These are phyloP conservation scores for Lasaia peninsularis DNA, from an alignment of 1,140 invertebrate species.

Conservation along the genomic window DNA sequence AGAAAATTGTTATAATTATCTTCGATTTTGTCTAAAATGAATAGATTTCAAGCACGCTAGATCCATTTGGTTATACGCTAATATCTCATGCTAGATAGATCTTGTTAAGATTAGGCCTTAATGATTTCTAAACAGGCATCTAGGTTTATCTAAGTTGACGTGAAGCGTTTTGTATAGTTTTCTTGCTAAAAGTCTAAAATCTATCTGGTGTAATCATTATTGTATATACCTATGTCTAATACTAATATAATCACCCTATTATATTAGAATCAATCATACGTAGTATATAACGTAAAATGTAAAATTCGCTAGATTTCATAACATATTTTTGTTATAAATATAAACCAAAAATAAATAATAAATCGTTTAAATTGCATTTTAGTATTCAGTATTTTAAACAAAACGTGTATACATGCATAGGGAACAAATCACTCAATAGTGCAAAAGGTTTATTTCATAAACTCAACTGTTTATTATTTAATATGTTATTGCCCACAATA, in stretches of 20 bases:
- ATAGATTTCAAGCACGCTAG: too few relatives aligned
- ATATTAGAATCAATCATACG: too few relatives aligned
- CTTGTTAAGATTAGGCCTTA: not conserved
- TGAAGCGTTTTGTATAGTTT: not conserved
- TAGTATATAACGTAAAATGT: too few relatives aligned
- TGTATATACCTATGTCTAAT: not conserved
- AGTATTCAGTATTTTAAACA: slow-evolving; percentile 29
- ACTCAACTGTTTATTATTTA: slow-evolving; percentile 44
- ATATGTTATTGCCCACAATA: slow-evolving; percentile 50
- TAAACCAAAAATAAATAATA: not conserved
- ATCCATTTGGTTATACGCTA: not conserved
- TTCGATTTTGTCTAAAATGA: too few relatives aligned
- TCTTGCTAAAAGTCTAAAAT: not conserved
- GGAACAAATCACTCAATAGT: slow-evolving; percentile 49
- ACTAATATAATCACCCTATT: too few relatives aligned
- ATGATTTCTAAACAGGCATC: slow-evolving; percentile 1
- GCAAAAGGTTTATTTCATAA: slow-evolving; percentile 44
- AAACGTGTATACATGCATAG: slow-evolving; percentile 62
- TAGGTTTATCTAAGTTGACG: not conserved
- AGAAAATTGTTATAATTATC: too few relatives aligned
- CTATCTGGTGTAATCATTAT: not conserved
- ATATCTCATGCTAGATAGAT: not conserved
- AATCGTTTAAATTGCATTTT: not conserved
- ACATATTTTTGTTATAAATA: not conserved
- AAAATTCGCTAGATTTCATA: too few relatives aligned